A percentile compares a stretch with the other conserved stretches of the same genome.
Conservation (phyloP, 2,797 vertebrate genomes). For the Novumbra hubbsi region DNA sequence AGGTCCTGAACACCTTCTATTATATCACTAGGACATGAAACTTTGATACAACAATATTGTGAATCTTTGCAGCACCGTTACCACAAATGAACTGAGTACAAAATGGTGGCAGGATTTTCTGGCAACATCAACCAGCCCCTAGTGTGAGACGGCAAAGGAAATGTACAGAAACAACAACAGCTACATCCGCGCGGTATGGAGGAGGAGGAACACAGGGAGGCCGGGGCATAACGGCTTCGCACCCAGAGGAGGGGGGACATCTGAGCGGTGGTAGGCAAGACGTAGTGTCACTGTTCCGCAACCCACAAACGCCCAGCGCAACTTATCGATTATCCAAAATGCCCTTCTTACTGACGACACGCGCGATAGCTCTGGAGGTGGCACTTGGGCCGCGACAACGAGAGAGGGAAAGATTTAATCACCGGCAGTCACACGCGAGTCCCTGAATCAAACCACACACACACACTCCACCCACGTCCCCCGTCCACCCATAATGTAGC, state of each 20-base stretch:
- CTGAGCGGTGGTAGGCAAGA: conserved; percentile 13
- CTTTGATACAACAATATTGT: too few relatives aligned
- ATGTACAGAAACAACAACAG: not conserved
- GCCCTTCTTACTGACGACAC: conserved; percentile 37
- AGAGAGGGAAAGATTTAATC: conserved; percentile 4
- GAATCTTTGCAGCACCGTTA: too few relatives aligned
- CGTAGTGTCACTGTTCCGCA: conserved; percentile 5
- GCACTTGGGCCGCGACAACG: conserved; percentile 17
- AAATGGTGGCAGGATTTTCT: too few relatives aligned
- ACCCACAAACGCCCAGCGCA: conserved; percentile 35
- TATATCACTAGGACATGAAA: too few relatives aligned
- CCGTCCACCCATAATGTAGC: conserved; percentile 3
- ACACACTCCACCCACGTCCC: not conserved
- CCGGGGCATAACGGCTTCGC: conserved; percentile 11
- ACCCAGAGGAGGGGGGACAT: not conserved
- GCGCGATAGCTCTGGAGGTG: conserved; percentile 37
- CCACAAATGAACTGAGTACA: too few relatives aligned
- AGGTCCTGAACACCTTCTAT: too few relatives aligned
- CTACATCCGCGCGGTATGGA: not conserved
- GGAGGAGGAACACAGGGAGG: not conserved
- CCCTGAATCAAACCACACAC: conserved; percentile 1
- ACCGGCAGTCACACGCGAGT: not conserved
- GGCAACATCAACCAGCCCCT: not conserved
- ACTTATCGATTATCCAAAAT: conserved; percentile 49
- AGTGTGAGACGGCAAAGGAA: not conserved